phyloP scores from a whole-genome alignment of 1,140 invertebrate species.

The Panulirus ornatus region DNA sequence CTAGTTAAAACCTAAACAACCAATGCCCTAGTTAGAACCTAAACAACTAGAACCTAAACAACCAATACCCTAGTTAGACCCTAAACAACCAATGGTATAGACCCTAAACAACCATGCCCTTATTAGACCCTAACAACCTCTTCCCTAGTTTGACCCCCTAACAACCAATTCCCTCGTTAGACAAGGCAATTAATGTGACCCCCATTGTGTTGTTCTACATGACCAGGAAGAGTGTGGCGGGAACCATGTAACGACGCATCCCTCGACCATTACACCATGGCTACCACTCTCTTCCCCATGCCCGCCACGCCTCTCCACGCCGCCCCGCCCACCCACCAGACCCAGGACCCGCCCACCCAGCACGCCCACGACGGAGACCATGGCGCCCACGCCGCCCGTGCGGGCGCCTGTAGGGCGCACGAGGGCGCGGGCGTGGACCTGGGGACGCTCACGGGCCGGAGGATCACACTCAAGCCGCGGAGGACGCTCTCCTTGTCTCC shows the following conservation, averaged over 20 bases:
- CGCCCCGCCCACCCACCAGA: constrained; percentile 16
- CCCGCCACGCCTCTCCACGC: constrained; percentile 49
- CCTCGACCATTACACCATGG: constrained; percentile 46
- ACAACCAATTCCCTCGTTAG: too few species aligned
- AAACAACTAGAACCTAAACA: neutral
- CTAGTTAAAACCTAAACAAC: too few species aligned
- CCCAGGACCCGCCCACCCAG: constrained; percentile 29
- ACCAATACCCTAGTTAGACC: too few species aligned
- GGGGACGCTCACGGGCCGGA: constrained; percentile 69
- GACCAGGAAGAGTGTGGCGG: neutral
- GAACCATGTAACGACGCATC: neutral
- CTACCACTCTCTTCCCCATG: constrained; percentile 66
- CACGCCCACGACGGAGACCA: constrained; percentile 18
- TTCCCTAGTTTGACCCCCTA: neutral
- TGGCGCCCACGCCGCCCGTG: constrained; percentile 40
- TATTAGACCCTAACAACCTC: neutral
- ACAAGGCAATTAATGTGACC: neutral
- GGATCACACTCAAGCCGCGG: constrained; percentile 73
- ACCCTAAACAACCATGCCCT: too few species aligned
- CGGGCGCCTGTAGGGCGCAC: constrained; percentile 13
- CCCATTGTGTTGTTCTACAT: neutral
- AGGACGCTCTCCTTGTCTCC: constrained; percentile 73
- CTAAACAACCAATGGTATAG: too few species aligned
- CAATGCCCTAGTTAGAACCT: too few species aligned
- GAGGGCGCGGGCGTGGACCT: constrained; percentile 67